Percentiles rank a stretch among this genome's conserved stretches.
Evolutionary conservation across 2,113 vertebrate species (phyloP).

Genomic region (Triplophysa tibetana): DNA sequence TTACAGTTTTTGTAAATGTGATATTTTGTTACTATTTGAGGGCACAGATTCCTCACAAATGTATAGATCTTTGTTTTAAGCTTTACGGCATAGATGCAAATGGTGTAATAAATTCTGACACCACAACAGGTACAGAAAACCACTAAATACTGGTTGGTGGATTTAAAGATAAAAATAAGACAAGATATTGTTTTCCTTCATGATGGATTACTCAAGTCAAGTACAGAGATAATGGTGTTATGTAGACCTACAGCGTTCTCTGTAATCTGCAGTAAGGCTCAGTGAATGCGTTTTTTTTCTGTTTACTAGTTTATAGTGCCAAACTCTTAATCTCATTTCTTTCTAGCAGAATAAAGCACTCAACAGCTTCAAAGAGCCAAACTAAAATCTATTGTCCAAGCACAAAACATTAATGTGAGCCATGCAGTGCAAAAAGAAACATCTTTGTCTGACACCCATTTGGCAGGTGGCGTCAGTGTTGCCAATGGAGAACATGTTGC

Average conservation of each 20-base stretch:
- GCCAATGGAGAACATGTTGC: not conserved
- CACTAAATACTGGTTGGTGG: too few species aligned
- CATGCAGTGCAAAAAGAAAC: not conserved
- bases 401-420: not conserved
- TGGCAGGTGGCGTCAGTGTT: not conserved
- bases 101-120: too few species aligned
- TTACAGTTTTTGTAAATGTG: not conserved
- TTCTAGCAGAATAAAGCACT: not conserved
- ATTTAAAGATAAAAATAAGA: too few species aligned
- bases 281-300: not conserved
- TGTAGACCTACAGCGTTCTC: not conserved
- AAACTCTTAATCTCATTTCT: slow-evolving; percentile 10
- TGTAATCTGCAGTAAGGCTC: not conserved
- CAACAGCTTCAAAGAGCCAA: not conserved
- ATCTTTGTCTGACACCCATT: not conserved
- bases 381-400: not conserved
- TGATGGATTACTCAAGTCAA: too few species aligned
- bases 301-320: not conserved
- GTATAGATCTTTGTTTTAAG: too few species aligned
- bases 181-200: too few species aligned
- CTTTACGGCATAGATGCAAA: too few species aligned
- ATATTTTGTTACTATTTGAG: too few species aligned
- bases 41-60: too few species aligned
- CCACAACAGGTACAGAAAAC: too few species aligned
- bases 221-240: too few species aligned